Percentiles rank a stretch among this genome's conserved stretches.
phyloP scores from a whole-genome alignment of 2,113 vertebrate species.

The Vicugna pacos region DNA sequence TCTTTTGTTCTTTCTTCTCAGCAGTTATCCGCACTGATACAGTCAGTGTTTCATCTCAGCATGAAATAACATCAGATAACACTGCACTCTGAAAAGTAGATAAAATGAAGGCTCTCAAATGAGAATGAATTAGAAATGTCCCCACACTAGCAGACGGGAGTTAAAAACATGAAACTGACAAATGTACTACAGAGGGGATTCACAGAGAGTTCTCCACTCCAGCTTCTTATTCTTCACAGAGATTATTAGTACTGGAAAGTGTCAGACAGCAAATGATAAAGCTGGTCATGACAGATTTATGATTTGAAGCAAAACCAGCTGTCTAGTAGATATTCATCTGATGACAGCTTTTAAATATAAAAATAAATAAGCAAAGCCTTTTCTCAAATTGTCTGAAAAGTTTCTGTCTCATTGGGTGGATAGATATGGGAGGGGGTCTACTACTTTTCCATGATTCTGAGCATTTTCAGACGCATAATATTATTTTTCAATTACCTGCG shows the following conservation, averaged over 20 bases:
- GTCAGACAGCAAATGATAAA: slow-evolving; percentile 78
- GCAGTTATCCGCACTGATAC: slow-evolving; percentile 83
- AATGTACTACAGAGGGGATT: slow-evolving; percentile 69
- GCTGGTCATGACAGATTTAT: slow-evolving; percentile 69
- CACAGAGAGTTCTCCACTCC: slow-evolving; percentile 63
- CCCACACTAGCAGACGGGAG: slow-evolving; percentile 69
- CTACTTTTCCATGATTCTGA: not conserved
- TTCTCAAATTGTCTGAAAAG: slow-evolving; percentile 56
- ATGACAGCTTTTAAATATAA: slow-evolving; percentile 75
- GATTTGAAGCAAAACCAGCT: slow-evolving; percentile 71
- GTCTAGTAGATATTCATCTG: slow-evolving; percentile 55
- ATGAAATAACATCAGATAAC: slow-evolving; percentile 87
- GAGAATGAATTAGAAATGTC: slow-evolving; percentile 85
- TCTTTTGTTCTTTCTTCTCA: slow-evolving; percentile 87
- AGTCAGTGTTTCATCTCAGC: slow-evolving; percentile 85
- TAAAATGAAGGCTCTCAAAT: slow-evolving; percentile 83
- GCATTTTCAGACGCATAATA: not conserved
- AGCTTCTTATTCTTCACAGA: slow-evolving; percentile 75
- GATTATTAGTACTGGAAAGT: slow-evolving; percentile 69
- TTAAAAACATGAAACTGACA: slow-evolving; percentile 80
- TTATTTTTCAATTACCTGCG: not conserved
- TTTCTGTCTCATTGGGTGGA: not conserved
- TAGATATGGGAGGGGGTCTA: not conserved
- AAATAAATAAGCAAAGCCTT: slow-evolving; percentile 73
- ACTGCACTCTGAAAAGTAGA: slow-evolving; percentile 73